Base-by-base conservation (phyloP, 2,888 invertebrate genomes). In the Marasmarcha lunaedactyla region DNA sequence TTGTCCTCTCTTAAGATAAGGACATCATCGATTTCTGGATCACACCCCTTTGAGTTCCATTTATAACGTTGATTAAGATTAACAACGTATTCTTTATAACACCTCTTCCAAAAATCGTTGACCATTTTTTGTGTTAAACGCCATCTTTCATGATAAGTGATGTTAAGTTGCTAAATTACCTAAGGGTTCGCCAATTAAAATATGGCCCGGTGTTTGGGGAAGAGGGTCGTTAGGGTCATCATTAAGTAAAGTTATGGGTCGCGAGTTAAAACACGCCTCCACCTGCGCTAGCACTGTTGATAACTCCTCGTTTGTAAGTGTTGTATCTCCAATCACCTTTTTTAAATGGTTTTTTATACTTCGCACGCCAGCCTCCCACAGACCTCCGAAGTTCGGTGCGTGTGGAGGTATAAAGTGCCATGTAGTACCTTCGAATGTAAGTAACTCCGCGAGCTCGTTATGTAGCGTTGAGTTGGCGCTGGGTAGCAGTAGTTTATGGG, bases 111-210 rank as follows among this genome's bases (percentile, higher is more conserved):
- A 36, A 53, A 53, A 36, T 45, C 41, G 27, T 41, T 40, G 2
- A 49, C 40, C 41, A 50, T 50, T 34, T 45, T 46, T 46, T 51
- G 50, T 7, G 27, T 41, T 3, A 50, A 27, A n/a, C 42, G 36
- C 53, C 53, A 51, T 35, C 49, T 30, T 10, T 48, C 13, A 14
- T 27, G 6, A 42, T 15, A 26, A 42, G 39, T n/a, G 9, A 9
- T 1, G 35, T 20, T 12, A 25, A 9, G 36, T 40, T 7, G 44
- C 27, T 13, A 47, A 20, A 9, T n/a, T 37, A 12, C 48, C 14
- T 10, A 53, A 35, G 1, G 51, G 49, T 33, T 51, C 50, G 0
- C 53, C 50, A 2, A 51, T 35, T 10, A 53, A 15, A 38, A 50
- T 48, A 38, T 49, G 47, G 10, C 45, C 46, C 9, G 49, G 47